phyloP scores from a whole-genome alignment of 2,113 vertebrate genomes.

The Megaptera novaeangliae region DNA sequence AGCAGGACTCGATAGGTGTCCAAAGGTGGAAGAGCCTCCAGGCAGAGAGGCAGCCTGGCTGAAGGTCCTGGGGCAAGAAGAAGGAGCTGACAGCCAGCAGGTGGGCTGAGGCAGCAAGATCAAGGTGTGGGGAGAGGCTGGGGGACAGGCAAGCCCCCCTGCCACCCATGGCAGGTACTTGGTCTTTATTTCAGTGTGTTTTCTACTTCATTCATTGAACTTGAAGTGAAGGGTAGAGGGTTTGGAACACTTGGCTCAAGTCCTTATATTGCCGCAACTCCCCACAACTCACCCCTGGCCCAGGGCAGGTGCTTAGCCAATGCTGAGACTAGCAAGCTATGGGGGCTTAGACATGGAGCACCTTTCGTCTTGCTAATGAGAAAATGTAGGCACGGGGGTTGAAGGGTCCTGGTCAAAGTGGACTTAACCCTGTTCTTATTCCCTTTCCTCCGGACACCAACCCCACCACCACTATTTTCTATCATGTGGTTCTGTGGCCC shows the following conservation, averaged over 20 bases:
- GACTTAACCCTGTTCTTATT: neutral
- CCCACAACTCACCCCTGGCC: neutral
- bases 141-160: neutral
- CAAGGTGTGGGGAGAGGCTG: accelerated
- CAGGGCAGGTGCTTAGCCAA: neutral
- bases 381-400: neutral
- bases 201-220: neutral
- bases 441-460: neutral
- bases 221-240: too few relatives aligned
- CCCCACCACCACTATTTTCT: neutral
- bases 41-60: neutral
- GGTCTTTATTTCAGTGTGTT: neutral
- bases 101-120: neutral
- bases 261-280: neutral
- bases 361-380: neutral
- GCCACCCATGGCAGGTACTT: neutral
- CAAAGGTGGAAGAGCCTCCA: neutral
- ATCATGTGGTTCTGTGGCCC: neutral
- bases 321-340: neutral
- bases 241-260: neutral
- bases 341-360: neutral
- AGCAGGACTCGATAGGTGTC: neutral
- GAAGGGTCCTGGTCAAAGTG: neutral
- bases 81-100: neutral
- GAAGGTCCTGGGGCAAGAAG: neutral